Evolutionary conservation across 2,888 invertebrate species (phyloP).

Genomic region (Zygaena filipendulae): DNA sequence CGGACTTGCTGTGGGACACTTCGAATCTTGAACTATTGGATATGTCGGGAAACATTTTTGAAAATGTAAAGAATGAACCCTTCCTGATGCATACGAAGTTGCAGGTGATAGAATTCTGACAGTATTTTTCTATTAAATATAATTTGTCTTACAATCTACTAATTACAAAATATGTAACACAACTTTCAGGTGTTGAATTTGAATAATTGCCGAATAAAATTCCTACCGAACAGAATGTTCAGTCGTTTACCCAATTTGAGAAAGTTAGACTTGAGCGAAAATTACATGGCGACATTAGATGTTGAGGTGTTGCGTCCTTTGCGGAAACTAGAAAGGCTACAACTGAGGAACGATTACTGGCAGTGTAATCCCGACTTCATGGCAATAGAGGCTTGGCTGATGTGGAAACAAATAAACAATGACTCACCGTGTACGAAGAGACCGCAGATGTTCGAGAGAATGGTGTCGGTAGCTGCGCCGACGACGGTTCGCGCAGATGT

Average conservation of each 20-base stretch:
- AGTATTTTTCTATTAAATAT: neutral
- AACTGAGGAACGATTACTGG: slow-evolving; percentile 67
- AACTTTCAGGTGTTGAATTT: slow-evolving; percentile 69
- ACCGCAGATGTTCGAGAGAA: slow-evolving; percentile 67
- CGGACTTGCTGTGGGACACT: slow-evolving; percentile 68
- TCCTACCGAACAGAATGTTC: slow-evolving; percentile 60
- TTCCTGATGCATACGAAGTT: slow-evolving; percentile 64
- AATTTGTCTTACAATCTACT: neutral
- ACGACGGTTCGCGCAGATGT: slow-evolving; percentile 40
- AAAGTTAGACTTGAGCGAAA: slow-evolving; percentile 70
- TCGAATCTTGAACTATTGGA: slow-evolving; percentile 61
- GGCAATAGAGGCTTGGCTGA: slow-evolving; percentile 48
- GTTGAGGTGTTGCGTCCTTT: slow-evolving; percentile 55
- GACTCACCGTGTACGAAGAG: slow-evolving; percentile 51
- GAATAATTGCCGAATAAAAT: slow-evolving; percentile 68
- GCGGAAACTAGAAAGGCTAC: slow-evolving; percentile 53
- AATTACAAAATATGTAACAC: neutral
- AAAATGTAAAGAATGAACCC: slow-evolving; percentile 61
- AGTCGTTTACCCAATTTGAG: slow-evolving; percentile 63
- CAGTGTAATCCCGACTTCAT: slow-evolving; percentile 60
- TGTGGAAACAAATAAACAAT: slow-evolving; percentile 41
- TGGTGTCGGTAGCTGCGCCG: slow-evolving; percentile 52
- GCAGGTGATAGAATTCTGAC: slow-evolving; percentile 34
- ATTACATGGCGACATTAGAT: slow-evolving; percentile 66
- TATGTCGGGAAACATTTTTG: slow-evolving; percentile 72